phyloP scores from a whole-genome alignment of 2,888 invertebrate species.

The Chloroclysta siterata region DNA sequence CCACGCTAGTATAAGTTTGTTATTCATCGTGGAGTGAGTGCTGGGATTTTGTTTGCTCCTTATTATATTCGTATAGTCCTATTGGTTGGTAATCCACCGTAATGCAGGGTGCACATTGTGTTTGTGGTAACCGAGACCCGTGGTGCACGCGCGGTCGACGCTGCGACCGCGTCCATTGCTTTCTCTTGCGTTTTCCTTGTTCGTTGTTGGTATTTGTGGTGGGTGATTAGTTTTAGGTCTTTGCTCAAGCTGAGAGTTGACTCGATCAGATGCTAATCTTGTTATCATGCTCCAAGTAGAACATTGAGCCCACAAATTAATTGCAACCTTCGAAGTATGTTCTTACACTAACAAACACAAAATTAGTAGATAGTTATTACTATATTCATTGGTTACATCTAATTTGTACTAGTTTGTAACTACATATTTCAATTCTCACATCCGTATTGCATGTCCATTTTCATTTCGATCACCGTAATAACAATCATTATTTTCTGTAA shows the following conservation, averaged over 20 bases:
- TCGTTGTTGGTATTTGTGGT: conserved; percentile 71
- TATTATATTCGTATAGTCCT: conserved; percentile 71
- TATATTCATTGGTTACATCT: conserved; percentile 47
- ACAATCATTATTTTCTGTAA: conserved; percentile 54
- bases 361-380: conserved; percentile 60
- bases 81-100: conserved; percentile 74
- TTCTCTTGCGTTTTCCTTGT: conserved; percentile 72
- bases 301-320: conserved; percentile 80
- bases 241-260: conserved; percentile 71
- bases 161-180: conserved; percentile 64
- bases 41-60: conserved; percentile 83
- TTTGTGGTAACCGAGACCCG: conserved; percentile 73
- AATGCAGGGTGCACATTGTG: conserved; percentile 77
- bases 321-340: conserved; percentile 57
- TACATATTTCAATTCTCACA: conserved; percentile 50
- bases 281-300: conserved; percentile 76
- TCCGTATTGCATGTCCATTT: conserved; percentile 63
- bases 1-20: conserved; percentile 74
- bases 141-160: conserved; percentile 51
- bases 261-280: conserved; percentile 67
- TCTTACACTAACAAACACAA: conserved; percentile 74
- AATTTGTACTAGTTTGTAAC: conserved; percentile 59
- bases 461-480: conserved; percentile 54
- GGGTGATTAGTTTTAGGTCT: conserved; percentile 75
- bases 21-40: conserved; percentile 79